A percentile compares a stretch with the other conserved stretches of the same genome.
phyloP scores from a whole-genome alignment of 2,888 invertebrate species.

The Schrankia costaestrigalis region DNA sequence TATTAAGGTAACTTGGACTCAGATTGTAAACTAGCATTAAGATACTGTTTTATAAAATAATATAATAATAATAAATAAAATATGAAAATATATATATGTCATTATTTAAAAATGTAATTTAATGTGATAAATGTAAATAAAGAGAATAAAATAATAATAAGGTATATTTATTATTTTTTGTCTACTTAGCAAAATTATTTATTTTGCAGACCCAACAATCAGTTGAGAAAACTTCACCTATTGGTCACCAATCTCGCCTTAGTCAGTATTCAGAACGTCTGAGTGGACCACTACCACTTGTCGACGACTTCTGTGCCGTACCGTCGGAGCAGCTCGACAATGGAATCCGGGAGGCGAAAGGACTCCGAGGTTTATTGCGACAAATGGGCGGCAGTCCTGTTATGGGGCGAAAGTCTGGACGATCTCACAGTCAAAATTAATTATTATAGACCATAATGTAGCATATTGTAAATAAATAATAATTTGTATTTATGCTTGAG shows the following conservation, averaged over 20 bases:
- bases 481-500: too few relatives aligned
- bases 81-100: too few relatives aligned
- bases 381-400: slow-evolving; percentile 94
- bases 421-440: slow-evolving; percentile 75
- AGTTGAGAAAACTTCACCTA: slow-evolving; percentile 69
- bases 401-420: slow-evolving; percentile 84
- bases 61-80: too few relatives aligned
- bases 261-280: slow-evolving; percentile 81
- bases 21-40: too few relatives aligned
- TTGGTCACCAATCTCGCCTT: slow-evolving; percentile 82
- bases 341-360: slow-evolving; percentile 84
- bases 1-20: too few relatives aligned
- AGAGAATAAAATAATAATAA: too few relatives aligned
- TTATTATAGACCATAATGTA: slow-evolving; percentile 8
- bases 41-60: too few relatives aligned
- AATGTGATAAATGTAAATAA: too few relatives aligned
- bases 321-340: slow-evolving; percentile 87
- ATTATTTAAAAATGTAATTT: too few relatives aligned
- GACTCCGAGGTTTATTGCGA: slow-evolving; percentile 87
- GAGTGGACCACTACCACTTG: slow-evolving; percentile 86
- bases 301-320: slow-evolving; percentile 95
- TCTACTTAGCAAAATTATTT: not conserved
- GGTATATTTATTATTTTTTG: too few relatives aligned
- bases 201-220: slow-evolving; percentile 37
- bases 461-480: slow-evolving; percentile 22